Conservation (phyloP, 2,797 vertebrate species). For the Hafferia zeledoni region DNA sequence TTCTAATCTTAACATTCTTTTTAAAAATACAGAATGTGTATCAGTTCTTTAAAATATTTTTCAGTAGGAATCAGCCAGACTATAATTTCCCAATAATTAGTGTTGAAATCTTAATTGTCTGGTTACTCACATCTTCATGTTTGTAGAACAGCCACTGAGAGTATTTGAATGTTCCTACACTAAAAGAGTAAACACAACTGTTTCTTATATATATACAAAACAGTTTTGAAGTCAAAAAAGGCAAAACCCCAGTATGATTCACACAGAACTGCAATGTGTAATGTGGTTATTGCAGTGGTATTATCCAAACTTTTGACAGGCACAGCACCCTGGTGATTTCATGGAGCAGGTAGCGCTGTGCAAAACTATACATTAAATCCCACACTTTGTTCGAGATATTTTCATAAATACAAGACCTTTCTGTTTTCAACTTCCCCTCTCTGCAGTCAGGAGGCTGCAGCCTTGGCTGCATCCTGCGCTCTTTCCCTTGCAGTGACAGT, state of each 20-base stretch:
- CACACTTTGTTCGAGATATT: neutral
- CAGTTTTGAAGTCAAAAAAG: neutral
- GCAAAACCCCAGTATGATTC: neutral
- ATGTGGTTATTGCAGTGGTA: neutral
- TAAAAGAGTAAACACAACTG: neutral
- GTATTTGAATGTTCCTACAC: neutral
- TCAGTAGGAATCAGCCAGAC: neutral
- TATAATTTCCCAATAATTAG: neutral
- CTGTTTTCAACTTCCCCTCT: neutral
- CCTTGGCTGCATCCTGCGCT: neutral
- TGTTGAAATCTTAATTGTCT: neutral
- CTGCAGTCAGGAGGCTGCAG: neutral
- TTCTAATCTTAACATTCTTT: neutral
- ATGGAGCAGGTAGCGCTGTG: neutral
- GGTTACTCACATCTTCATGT: neutral
- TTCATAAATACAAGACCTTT: neutral
- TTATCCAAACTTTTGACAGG: neutral
- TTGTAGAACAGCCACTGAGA: neutral
- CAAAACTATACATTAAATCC: neutral
- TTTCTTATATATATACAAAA: neutral
- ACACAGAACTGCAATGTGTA: neutral
- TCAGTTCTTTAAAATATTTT: neutral
- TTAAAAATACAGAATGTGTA: neutral
- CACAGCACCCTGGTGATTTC: neutral
- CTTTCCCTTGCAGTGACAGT: neutral